Base-by-base conservation (phyloP, 2,113 vertebrate genomes). In the Oreochromis spilurus region DNA sequence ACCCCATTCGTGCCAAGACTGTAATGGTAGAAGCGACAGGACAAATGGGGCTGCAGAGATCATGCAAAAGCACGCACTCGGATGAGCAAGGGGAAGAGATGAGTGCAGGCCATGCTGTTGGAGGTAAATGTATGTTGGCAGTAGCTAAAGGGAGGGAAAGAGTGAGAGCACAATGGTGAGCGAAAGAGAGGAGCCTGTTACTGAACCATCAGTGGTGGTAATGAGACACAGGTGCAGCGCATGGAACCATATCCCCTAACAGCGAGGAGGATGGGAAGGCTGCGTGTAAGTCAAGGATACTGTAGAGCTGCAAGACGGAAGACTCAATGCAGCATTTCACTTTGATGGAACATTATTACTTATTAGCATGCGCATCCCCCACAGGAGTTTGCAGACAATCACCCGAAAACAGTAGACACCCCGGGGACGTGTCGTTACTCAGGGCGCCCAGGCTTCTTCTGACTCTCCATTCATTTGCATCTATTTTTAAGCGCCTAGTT, bases 61-160 rank as follows among this genome's bases (percentile, higher is more conserved):
- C 85, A 84, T 83, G 72, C 4, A 79, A 87, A 78, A 82, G 54
- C 80, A 83, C 57, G 58, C 55, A 55, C 87, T 17, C 21, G 24
- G 87, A 88, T 75, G 52, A 88, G 84, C 80, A 72, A 75, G 79
- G 3, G 19, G 34, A 72, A 86, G 53, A 89, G 84, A 78, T n/a
- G 78, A 91, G 82, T 67, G 57, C 78, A 81, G 84, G 84, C 85
- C 79, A 24, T 29, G 43, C 70, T 80, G 82, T 87, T 91, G 62
- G 85, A 94, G 86, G 93, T 93, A 93, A 94, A 95, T 95, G 87
- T 84, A 87, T 91, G 92, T 92, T 94, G 93, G 93, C 94, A 94
- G 93, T 93, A 92, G 92, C 93, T 90, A 80, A 90, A 93, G 92
- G 91, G 85, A 83, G 85, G 54, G 21, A 90, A 79, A 79, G 88